Conservation (phyloP, 2,797 vertebrate genomes). For the Peromyscus melanophrys region DNA sequence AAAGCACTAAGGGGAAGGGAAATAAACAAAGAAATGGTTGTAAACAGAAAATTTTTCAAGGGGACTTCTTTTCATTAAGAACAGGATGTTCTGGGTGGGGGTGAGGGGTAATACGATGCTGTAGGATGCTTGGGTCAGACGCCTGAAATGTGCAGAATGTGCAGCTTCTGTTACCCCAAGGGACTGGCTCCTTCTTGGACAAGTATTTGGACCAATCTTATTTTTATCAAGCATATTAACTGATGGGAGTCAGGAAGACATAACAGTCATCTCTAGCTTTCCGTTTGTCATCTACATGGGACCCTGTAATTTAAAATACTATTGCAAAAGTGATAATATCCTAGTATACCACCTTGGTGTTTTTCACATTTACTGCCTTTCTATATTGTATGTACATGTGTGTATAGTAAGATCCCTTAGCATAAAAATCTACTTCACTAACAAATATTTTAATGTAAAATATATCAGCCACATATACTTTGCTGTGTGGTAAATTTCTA, state of each 20-base stretch:
- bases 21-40: not conserved
- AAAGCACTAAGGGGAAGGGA: not conserved
- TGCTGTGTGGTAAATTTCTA: not conserved
- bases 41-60: not conserved
- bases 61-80: not conserved
- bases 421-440: not conserved
- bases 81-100: not conserved
- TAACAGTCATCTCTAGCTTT: not conserved
- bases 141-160: not conserved
- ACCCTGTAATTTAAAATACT: not conserved
- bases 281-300: not conserved
- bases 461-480: not conserved
- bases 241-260: not conserved
- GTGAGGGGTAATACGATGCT: not conserved
- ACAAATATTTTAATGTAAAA: not conserved
- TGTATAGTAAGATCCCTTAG: not conserved
- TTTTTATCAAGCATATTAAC: not conserved
- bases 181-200: not conserved
- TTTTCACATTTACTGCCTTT: not conserved
- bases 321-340: not conserved
- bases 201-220: not conserved
- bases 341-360: not conserved
- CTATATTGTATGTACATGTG: not conserved
- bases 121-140: not conserved
- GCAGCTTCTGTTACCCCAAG: not conserved